A percentile compares a stretch with the other conserved stretches of the same genome.
Conservation (phyloP, 2,797 vertebrate genomes). For the Diceros bicornis region DNA sequence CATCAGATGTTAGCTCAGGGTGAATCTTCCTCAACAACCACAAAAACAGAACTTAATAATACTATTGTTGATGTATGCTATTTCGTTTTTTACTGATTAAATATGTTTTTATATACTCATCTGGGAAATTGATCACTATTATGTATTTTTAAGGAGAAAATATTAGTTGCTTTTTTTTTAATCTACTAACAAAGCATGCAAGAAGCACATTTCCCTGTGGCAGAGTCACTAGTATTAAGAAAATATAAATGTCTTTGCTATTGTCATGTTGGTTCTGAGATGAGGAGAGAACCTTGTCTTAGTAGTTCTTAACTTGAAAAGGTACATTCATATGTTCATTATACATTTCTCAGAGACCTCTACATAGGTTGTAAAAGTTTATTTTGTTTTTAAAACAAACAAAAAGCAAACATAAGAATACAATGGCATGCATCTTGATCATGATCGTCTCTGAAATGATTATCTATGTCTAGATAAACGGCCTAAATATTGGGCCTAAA, state of each 20-base stretch:
- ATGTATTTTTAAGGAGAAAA: neutral
- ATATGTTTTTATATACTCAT: neutral
- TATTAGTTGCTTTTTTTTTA: neutral
- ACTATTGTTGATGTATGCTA: neutral
- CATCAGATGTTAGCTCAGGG: no score
- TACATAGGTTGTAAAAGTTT: neutral
- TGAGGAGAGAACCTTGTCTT: neutral
- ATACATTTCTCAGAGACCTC: neutral
- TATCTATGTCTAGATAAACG: neutral
- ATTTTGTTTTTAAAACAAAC: neutral
- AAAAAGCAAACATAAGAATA: neutral
- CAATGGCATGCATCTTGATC: neutral
- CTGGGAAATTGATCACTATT: neutral
- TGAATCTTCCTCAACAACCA: no score
- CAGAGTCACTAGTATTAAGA: neutral
- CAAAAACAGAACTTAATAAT: neutral
- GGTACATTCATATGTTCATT: neutral
- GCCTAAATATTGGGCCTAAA: neutral
- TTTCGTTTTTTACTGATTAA: slow-evolving; percentile 16
- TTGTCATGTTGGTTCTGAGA: neutral
- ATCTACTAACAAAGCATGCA: neutral
- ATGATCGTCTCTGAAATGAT: neutral
- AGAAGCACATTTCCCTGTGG: neutral
- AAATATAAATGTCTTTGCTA: neutral
- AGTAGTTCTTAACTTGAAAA: neutral